These are phyloP conservation scores for Acrocephalus arundinaceus DNA, from an alignment of 2,113 vertebrate genomes.

Conservation along the genomic window DNA sequence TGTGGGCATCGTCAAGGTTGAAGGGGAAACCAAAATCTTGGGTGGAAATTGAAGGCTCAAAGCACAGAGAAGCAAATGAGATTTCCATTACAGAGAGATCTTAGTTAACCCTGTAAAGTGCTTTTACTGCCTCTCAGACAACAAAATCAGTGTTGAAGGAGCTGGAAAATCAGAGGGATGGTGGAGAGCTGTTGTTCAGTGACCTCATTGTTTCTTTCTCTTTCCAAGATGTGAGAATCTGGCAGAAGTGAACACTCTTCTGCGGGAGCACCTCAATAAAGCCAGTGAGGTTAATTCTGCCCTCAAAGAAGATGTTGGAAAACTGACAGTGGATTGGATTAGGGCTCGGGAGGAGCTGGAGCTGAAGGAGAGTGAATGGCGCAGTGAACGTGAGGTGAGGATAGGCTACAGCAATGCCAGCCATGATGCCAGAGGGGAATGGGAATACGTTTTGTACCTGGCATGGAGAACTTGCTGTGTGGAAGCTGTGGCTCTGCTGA, in stretches of 20 bases:
- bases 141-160: background rate
- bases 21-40: background rate
- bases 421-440: rapidly evolving
- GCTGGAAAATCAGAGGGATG: background rate
- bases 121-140: background rate
- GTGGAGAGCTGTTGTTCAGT: background rate
- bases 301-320: slow-evolving; percentile 81
- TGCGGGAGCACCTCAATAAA: slow-evolving; percentile 80
- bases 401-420: rapidly evolving
- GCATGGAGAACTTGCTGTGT: background rate
- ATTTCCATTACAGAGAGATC: background rate
- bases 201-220: background rate
- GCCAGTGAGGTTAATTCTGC: slow-evolving; percentile 78
- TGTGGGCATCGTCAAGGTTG: rapidly evolving
- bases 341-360: slow-evolving; percentile 80
- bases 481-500: background rate
- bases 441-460: background rate
- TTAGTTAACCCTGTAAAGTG: background rate
- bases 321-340: slow-evolving; percentile 85
- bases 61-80: background rate
- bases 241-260: slow-evolving; percentile 78
- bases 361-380: slow-evolving; percentile 80
- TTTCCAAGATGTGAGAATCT: slow-evolving; percentile 78
- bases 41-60: background rate
- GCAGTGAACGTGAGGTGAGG: slow-evolving; percentile 76